phyloP scores from a whole-genome alignment of 2,888 invertebrate genomes.

The Oasisia sp. region DNA sequence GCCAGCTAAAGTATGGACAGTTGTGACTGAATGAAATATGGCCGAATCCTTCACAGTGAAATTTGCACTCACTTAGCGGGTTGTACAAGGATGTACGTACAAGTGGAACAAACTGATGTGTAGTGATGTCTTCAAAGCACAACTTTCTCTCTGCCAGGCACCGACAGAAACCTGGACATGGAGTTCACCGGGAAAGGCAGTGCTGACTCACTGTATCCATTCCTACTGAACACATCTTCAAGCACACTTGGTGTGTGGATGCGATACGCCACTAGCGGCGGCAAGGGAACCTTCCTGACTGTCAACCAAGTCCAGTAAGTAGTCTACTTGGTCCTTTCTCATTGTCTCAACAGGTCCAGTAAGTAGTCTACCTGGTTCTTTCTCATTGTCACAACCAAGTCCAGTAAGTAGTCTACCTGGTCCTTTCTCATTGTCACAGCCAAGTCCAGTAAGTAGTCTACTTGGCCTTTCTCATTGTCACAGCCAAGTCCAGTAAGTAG shows the following conservation, averaged over 20 bases:
- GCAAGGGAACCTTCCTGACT: background rate
- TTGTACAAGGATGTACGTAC: background rate
- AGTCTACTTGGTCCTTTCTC: background rate
- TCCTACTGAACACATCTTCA: background rate
- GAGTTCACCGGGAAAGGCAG: background rate
- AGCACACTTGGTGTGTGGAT: background rate
- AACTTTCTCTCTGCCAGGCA: background rate
- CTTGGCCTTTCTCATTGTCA: too few relatives aligned
- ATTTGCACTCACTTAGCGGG: background rate
- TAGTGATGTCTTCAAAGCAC: background rate
- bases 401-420: too few relatives aligned
- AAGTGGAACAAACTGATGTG: background rate
- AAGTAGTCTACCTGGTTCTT: too few relatives aligned
- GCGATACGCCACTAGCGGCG: background rate
- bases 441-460: too few relatives aligned
- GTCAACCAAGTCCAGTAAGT: background rate
- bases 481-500: too few relatives aligned
- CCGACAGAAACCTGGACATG: background rate
- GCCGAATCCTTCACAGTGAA: background rate
- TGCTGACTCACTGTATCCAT: slow-evolving; percentile 3
- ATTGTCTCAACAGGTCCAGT: background rate
- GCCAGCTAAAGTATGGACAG: background rate
- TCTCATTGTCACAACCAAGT: too few relatives aligned
- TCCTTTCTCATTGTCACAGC: too few relatives aligned
- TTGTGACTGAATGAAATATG: background rate